Evolutionary conservation across 2,797 vertebrate species (phyloP).

Genomic region (Xyrichtys novacula): DNA sequence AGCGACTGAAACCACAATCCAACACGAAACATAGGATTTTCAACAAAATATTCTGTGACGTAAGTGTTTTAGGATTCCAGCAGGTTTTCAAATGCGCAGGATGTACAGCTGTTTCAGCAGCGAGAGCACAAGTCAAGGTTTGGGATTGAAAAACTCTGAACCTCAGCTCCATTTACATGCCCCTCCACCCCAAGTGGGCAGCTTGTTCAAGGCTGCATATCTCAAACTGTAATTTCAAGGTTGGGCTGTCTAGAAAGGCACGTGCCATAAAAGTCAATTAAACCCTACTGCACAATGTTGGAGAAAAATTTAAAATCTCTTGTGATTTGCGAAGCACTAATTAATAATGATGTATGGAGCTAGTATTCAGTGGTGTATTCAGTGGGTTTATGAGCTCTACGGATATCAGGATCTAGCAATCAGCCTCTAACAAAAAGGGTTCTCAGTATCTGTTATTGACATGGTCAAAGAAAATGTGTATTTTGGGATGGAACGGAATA

Average conservation of each 20-base stretch:
- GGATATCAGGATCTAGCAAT: not conserved
- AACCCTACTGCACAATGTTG: constrained; percentile 43
- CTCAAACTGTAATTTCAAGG: constrained; percentile 58
- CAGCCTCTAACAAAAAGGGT: too few relatives aligned
- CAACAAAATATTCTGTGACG: too few relatives aligned
- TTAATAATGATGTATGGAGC: constrained; percentile 33
- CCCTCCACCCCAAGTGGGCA: constrained; percentile 24
- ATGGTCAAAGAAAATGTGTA: too few relatives aligned
- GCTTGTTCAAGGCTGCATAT: constrained; percentile 56
- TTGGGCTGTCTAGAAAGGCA: constrained; percentile 50
- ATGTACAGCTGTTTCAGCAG: constrained; percentile 32
- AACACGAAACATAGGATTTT: not conserved
- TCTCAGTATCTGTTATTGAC: too few relatives aligned
- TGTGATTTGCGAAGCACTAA: constrained; percentile 46
- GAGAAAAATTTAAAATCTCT: constrained; percentile 59
- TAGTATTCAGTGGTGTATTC: constrained; percentile 1
- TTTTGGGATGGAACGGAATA: too few relatives aligned
- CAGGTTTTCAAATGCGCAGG: constrained; percentile 20
- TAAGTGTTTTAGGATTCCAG: constrained; percentile 1
- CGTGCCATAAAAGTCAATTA: constrained; percentile 61
- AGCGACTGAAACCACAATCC: not conserved
- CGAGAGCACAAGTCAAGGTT: constrained; percentile 40
- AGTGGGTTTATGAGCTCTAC: not conserved
- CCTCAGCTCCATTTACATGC: constrained; percentile 49
- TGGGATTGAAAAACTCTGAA: constrained; percentile 23